Evolutionary conservation across 2,888 invertebrate genomes (phyloP), one percentile per base, ranked within the genome.

Genomic region (Fragum whitleyi): DNA sequence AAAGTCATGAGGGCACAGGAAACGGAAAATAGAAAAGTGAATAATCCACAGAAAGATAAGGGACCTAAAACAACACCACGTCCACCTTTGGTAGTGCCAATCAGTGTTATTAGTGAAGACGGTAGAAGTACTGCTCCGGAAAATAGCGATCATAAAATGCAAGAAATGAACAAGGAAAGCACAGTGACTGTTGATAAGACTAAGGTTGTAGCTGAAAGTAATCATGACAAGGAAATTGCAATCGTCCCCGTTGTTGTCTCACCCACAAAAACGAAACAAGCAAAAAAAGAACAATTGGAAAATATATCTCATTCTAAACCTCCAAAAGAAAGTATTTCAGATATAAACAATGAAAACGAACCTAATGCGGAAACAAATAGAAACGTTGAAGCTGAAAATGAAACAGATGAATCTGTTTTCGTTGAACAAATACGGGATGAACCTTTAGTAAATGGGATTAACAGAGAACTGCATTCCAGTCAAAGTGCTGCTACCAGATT

Each of bases 401-500:
- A 36, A 6, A 47, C 47, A 47, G 47, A 47, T 5, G 47, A 47
- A 57, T 3, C 7, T 5, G 6, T 57, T 26, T 3, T 6, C 57
- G 57, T 57, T 26, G 57, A 57, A 2, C 57, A 57, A 57, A n/a
- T 14, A n/a, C 57, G 23, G n/a, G 57, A 57, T 3, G 26, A n/a
- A 26, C 21, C 57, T 57, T 23, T 23, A 26, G 11, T 26, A 21
- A 57, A 26, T 47, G 14, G n/a, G 2, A 36, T 2, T 42, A 11
- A 21, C 5, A 42, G 65, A 19, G 23, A 65, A 9, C 16, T 65
- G 7, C 65, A 65, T 9, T 65, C 65, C 39, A 16, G 42, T 5
- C 65, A 65, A 21, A 65, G 65, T 42, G 65, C 65, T 21, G 42
- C 65, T 5, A 65, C 65, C 21, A 65, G 65, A 23, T 65, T 65